These are phyloP conservation scores for Zonitis immaculata DNA, from an alignment of 2,888 invertebrate genomes.

Conservation along the genomic window DNA sequence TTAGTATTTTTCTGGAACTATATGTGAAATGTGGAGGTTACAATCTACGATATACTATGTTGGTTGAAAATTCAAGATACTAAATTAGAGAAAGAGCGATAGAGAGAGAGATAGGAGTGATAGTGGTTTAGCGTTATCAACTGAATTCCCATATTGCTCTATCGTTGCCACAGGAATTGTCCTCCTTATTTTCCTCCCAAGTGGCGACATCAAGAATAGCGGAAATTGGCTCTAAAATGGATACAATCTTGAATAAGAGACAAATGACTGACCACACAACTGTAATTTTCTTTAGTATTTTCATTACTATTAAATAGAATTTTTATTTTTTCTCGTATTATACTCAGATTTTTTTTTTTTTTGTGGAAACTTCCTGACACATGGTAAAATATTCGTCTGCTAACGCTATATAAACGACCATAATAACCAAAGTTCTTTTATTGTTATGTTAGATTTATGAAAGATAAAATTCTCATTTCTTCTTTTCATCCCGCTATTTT, in stretches of 20 bases:
- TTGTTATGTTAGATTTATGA: neutral
- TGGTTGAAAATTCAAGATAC: neutral
- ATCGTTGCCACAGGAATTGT: neutral
- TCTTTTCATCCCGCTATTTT: neutral
- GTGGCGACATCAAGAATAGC: neutral
- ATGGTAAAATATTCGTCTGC: neutral
- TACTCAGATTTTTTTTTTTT: too few relatives aligned
- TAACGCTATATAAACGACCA: neutral
- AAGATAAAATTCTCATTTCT: neutral
- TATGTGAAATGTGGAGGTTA: too few relatives aligned
- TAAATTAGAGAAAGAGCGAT: too few relatives aligned
- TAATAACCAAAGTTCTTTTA: neutral
- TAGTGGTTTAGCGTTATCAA: neutral
- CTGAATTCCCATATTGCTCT: slow-evolving; percentile 1
- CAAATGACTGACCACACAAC: neutral
- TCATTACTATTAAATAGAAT: too few relatives aligned
- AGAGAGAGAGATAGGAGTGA: too few relatives aligned
- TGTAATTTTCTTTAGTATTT: neutral
- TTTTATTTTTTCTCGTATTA: too few relatives aligned
- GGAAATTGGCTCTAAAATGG: neutral
- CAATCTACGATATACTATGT: neutral
- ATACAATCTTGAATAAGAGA: neutral
- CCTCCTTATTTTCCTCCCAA: neutral
- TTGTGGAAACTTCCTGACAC: too few relatives aligned
- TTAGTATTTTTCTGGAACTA: neutral